Percentiles rank a stretch among this genome's conserved stretches.
These are phyloP conservation scores for Corythornis madagascariensis DNA, from an alignment of 2,113 vertebrate species.

Conservation along the genomic window DNA sequence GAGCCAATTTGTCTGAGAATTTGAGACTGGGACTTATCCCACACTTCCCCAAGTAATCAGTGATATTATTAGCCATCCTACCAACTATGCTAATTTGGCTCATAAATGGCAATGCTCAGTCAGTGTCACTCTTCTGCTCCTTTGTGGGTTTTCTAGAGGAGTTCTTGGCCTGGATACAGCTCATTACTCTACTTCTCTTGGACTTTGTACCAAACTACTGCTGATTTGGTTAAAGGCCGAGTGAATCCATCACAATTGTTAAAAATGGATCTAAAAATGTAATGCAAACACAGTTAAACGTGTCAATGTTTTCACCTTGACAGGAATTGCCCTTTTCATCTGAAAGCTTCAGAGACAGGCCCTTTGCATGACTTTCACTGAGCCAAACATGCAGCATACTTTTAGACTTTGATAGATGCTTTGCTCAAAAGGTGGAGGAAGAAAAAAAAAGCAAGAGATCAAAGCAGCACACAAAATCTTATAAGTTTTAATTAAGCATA, in stretches of 20 bases:
- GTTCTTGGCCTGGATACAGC: no score
- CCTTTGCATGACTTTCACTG: background rate
- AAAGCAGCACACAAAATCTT: slow-evolving; percentile 45
- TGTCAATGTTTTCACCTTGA: background rate
- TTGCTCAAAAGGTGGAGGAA: slow-evolving; percentile 28
- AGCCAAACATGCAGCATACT: background rate
- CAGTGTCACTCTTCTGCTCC: background rate
- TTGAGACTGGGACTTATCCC: background rate
- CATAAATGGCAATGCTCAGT: background rate
- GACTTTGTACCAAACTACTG: background rate
- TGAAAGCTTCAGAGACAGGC: background rate
- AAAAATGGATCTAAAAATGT: background rate
- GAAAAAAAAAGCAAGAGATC: slow-evolving; percentile 2
- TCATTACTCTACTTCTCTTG: no score
- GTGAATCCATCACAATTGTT: background rate
- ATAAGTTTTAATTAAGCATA: slow-evolving; percentile 63
- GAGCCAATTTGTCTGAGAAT: background rate
- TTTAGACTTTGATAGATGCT: slow-evolving; percentile 16
- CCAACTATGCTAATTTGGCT: background rate
- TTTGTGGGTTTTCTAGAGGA: background rate
- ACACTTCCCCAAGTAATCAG: background rate
- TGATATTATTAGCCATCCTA: background rate
- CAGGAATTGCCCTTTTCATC: background rate
- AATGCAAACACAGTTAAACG: background rate
- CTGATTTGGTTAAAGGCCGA: background rate